Percentiles rank a stretch among this genome's conserved stretches.
These are phyloP conservation scores for Eumaeus atala DNA, from an alignment of 1,140 invertebrate genomes.

Conservation along the genomic window DNA sequence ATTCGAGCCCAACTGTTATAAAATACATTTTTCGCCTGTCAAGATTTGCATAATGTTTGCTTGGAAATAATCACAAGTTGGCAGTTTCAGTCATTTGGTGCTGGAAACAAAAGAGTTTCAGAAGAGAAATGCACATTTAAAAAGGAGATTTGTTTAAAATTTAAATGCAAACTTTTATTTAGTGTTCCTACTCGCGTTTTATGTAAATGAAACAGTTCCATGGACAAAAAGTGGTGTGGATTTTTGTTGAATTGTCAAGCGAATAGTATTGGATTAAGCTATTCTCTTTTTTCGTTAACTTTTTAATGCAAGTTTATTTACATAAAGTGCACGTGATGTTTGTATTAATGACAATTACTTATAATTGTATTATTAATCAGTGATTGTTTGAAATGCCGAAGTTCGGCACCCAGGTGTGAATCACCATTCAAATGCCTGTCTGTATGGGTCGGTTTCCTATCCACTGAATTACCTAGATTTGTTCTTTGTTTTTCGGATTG, in stretches of 20 bases:
- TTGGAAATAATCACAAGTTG: slow-evolving; percentile 39
- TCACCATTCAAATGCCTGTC: too few species aligned
- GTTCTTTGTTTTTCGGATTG: too few species aligned
- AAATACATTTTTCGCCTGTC: slow-evolving; percentile 29
- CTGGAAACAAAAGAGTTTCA: slow-evolving; percentile 33
- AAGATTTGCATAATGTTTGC: slow-evolving; percentile 46
- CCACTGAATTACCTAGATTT: too few species aligned
- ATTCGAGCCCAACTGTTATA: slow-evolving; percentile 13
- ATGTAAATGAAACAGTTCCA: slow-evolving; percentile 31
- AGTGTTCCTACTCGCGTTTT: slow-evolving; percentile 29
- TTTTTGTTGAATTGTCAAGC: slow-evolving; percentile 17
- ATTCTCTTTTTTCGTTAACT: background rate
- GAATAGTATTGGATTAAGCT: slow-evolving; percentile 8
- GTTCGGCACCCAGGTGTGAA: too few species aligned
- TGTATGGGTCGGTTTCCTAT: too few species aligned
- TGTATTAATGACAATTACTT: too few species aligned
- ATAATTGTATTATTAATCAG: too few species aligned
- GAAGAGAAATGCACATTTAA: slow-evolving; percentile 30
- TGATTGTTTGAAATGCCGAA: too few species aligned
- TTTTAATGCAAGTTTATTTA: too few species aligned
- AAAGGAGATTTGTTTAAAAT: slow-evolving; percentile 36
- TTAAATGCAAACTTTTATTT: slow-evolving; percentile 40
- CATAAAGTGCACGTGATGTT: background rate
- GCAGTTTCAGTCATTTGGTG: slow-evolving; percentile 31
- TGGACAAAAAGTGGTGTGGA: slow-evolving; percentile 17